Evolutionary conservation across 2,888 invertebrate species (phyloP), one percentile per base, ranked within the genome.

Genomic region (Sarcophaga caerulescens): DNA sequence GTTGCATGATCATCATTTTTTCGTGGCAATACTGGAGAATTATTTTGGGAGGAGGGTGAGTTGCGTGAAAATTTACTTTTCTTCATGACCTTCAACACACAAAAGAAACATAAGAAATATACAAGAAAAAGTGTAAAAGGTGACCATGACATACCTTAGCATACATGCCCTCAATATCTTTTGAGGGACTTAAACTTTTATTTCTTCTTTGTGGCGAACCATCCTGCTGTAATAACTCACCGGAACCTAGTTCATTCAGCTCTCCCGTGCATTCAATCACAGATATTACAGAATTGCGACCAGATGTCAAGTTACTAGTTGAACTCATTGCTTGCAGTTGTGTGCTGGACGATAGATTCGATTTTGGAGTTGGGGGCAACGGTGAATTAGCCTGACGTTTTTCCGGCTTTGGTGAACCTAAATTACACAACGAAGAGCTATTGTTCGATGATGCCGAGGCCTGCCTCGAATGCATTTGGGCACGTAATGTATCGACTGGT

Each of bases 371-470:
- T 4, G 97, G 97, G 6, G 97, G 97, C 45, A 97, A 93, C 0
- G 97, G 98, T 0, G 97, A 97, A 92, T 98, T 98, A 0, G 97
- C 97, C 92, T 97, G 97, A 3, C 98, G 95, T 93, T 97, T 97
- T 93, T 98, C 97, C 0, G 97, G 97, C 92, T 97, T 97, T 0
- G 97, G 97, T 0, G 97, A 97, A 17, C 97, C 96, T n/a, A 96
- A 93, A 89, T 96, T 96, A 47, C 96, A 95, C 88, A 96, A 95
- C 6, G 96, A 96, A 88, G 96, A 96, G 80, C 90, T 90, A 19
- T 95, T 96, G 89, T 95, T 94, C 1, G 97, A 97, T 5, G 97
- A 96, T 14, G 93, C 93, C 2, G 92, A 92, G 25, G 93, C 92
- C 87, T 93, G 92, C 4, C 93, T 90, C 21, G 93, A 92, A 94